These are phyloP conservation scores for Strigamia maritima DNA, from an alignment of 2,888 invertebrate species.

Conservation along the genomic window DNA sequence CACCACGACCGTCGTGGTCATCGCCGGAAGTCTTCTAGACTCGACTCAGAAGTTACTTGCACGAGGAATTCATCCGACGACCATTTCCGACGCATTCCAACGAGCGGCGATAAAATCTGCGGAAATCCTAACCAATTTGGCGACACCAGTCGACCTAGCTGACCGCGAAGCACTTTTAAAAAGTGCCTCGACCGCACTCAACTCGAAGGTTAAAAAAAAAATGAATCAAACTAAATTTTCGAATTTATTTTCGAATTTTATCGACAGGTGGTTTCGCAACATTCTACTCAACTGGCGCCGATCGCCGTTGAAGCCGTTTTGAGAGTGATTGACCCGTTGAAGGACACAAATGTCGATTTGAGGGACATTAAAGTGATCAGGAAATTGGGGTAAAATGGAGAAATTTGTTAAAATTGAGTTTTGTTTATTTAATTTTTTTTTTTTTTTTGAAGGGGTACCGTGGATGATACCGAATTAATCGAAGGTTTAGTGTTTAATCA, in stretches of 20 bases:
- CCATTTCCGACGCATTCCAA: slow-evolving; percentile 95
- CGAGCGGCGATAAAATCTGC: slow-evolving; percentile 69
- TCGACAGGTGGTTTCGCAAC: slow-evolving; percentile 85
- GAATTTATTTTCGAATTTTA: neutral
- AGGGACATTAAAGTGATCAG: slow-evolving; percentile 93
- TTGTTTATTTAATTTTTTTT: neutral
- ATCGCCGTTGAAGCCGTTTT: slow-evolving; percentile 96
- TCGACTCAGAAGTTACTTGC: slow-evolving; percentile 86
- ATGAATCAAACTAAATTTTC: neutral
- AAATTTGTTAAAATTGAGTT: neutral
- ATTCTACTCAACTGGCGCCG: slow-evolving; percentile 90
- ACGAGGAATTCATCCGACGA: slow-evolving; percentile 97
- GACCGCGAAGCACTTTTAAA: slow-evolving; percentile 85
- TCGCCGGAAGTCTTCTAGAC: slow-evolving; percentile 93
- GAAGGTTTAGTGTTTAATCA: slow-evolving; percentile 94
- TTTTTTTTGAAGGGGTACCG: slow-evolving; percentile 65
- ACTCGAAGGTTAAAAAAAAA: slow-evolving; percentile 72
- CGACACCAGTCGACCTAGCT: slow-evolving; percentile 76
- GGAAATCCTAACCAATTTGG: slow-evolving; percentile 75
- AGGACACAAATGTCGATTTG: slow-evolving; percentile 78
- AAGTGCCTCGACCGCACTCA: slow-evolving; percentile 95
- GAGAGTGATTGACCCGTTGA: slow-evolving; percentile 71
- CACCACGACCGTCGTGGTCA: slow-evolving; percentile 95
- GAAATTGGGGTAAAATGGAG: slow-evolving; percentile 68
- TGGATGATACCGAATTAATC: slow-evolving; percentile 93